Base-by-base conservation (phyloP, 2,113 vertebrate species). In the Atlantisia rogersi region DNA sequence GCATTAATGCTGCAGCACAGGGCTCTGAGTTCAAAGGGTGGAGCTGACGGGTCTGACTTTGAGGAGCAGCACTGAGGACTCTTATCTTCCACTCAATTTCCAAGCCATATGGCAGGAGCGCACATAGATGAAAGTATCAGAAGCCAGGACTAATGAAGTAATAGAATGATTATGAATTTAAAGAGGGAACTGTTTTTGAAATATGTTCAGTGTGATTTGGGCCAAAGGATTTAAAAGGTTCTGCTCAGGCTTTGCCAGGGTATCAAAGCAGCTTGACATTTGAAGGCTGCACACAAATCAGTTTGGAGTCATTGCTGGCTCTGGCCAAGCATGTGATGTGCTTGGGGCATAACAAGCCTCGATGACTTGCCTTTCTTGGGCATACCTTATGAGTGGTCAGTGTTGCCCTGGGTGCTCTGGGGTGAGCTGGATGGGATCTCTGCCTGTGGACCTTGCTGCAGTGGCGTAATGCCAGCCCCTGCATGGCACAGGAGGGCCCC, bases 11-110 rank as follows among this genome's bases (percentile, higher is more conserved):
- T 31, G 10, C 13, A 88, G 88, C 35, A 83, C 79, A 78, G 89
- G 85, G 86, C 42, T 95, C 70, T 14, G 5, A 80, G 95, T 97
- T 98, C 97, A 97, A 97, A 98, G 95, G 35, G 58, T 5, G 25
- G 70, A 50, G 81, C 78, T 85, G 95, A 78, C 81, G 87, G 74
- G 73, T 67, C 92, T 91, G 92, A 77, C 69, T 94, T 31, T 39
- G 84, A 96, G 92, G 69, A 59, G 77, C 81, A 39, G 65, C 1
- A 12, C 86, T 78, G 64, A 83, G 81, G 37, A 67, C 60, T 82
- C 31, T 97, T 94, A 96, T 96, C 90, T 82, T 48, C 75, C 25
- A 44, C 37, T 28, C 40, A 77, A 67, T 91, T 97, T 90, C 69
- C 88, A 87, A 92, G 79, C 68, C 52, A 19, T 89, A 95, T 74